phyloP scores from a whole-genome alignment of 2,888 invertebrate genomes.

The Syrphus vitripennis region DNA sequence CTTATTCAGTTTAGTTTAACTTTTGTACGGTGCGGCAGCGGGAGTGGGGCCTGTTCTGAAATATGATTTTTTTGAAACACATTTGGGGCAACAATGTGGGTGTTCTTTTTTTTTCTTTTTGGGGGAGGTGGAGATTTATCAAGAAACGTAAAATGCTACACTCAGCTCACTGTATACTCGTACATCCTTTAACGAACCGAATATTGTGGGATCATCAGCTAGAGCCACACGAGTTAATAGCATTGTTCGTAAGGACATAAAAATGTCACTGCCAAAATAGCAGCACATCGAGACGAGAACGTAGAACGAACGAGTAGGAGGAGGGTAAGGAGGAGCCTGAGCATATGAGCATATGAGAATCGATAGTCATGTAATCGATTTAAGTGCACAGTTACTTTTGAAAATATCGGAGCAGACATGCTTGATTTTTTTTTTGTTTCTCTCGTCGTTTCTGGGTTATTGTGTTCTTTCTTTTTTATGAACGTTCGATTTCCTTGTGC shows the following conservation, averaged over 20 bases:
- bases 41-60: slow-evolving; percentile 11
- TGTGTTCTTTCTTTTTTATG: neutral
- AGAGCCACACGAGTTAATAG: slow-evolving; percentile 39
- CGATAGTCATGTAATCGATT: slow-evolving; percentile 68
- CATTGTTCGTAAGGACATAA: slow-evolving; percentile 53
- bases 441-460: neutral
- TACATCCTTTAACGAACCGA: slow-evolving; percentile 10
- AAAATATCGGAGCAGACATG: slow-evolving; percentile 48
- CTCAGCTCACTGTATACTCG: neutral
- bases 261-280: slow-evolving; percentile 56
- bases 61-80: slow-evolving; percentile 1
- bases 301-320: neutral
- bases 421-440: neutral
- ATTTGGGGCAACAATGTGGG: slow-evolving; percentile 15
- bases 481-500: slow-evolving; percentile 10
- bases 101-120: too few species aligned
- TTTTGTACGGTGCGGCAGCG: slow-evolving; percentile 2
- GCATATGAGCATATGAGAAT: slow-evolving; percentile 13
- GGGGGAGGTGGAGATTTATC: neutral
- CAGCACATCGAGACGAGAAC: neutral
- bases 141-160: neutral
- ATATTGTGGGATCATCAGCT: slow-evolving; percentile 21
- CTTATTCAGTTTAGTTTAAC: slow-evolving; percentile 5
- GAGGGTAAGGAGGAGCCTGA: neutral
- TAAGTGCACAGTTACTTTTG: slow-evolving; percentile 61